Percentiles rank a stretch among this genome's conserved stretches.
These are phyloP conservation scores for Calephelis nemesis DNA, from an alignment of 1,140 invertebrate genomes.

Conservation along the genomic window DNA sequence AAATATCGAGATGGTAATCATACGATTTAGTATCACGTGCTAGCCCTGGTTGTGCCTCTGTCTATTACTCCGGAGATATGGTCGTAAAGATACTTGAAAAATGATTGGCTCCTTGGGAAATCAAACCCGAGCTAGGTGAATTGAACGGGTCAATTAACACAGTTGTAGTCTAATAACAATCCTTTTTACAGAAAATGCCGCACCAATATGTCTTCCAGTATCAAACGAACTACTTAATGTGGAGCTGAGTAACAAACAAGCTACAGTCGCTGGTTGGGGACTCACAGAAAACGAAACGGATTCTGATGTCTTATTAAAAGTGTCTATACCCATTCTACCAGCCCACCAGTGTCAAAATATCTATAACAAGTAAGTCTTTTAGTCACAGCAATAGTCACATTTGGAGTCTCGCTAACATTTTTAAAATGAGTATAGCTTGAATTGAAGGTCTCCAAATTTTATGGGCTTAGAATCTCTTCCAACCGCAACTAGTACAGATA, in stretches of 20 bases:
- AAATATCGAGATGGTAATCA: too few species aligned
- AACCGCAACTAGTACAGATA: too few species aligned
- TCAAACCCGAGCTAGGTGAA: too few species aligned
- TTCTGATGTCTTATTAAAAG: constrained; percentile 31
- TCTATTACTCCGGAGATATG: too few species aligned
- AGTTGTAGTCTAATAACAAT: neutral
- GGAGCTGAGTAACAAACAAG: constrained; percentile 19
- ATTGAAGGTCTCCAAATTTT: neutral
- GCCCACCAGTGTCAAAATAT: constrained; percentile 2
- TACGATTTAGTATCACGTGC: too few species aligned
- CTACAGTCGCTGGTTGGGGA: constrained; percentile 37
- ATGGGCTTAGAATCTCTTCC: too few species aligned
- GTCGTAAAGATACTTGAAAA: too few species aligned
- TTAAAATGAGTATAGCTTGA: neutral
- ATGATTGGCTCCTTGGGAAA: too few species aligned
- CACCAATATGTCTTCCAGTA: constrained; percentile 36
- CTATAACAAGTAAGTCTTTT: constrained; percentile 30
- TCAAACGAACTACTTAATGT: constrained; percentile 20
- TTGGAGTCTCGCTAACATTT: neutral
- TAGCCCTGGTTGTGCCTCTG: too few species aligned
- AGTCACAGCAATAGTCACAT: neutral
- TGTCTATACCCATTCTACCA: constrained; percentile 23
- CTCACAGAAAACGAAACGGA: constrained; percentile 26
- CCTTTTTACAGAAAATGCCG: constrained; percentile 33
- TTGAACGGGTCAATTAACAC: too few species aligned